Conservation (phyloP, 64 coral and sea anemone genomes). For the Pocillopora verrucosa region DNA sequence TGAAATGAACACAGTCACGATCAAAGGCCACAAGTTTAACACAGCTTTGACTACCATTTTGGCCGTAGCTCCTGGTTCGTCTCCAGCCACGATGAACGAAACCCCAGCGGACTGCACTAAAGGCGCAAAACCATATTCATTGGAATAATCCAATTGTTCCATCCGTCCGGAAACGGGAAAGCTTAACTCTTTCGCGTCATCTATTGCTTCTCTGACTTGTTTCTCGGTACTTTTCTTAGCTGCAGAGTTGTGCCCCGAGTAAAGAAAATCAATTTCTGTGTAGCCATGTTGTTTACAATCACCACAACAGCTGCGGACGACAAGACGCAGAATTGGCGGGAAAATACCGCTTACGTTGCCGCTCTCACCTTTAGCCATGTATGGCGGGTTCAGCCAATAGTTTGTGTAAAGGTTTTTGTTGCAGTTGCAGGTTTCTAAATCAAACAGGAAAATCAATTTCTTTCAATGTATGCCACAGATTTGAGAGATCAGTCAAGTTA, state of each 20-base stretch:
- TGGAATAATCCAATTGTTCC: conserved; percentile 59
- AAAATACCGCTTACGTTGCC: conserved; percentile 74
- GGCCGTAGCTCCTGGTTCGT: conserved; percentile 56
- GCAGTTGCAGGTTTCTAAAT: conserved; percentile 92
- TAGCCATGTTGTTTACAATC: conserved; percentile 52
- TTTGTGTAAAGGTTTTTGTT: conserved; percentile 73
- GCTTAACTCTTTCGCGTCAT: conserved; percentile 63
- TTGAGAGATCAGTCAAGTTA: no score
- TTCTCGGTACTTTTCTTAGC: conserved; percentile 58
- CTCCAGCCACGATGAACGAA: conserved; percentile 66
- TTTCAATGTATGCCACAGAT: not conserved
- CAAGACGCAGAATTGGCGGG: conserved; percentile 55
- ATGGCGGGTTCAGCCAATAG: conserved; percentile 86
- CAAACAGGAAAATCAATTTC: not conserved
- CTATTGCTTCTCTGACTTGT: conserved; percentile 51
- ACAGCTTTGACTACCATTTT: conserved; percentile 76
- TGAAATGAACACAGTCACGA: conserved; percentile 70
- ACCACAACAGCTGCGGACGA: conserved; percentile 66
- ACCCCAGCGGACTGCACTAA: conserved; percentile 71
- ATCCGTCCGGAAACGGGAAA: conserved; percentile 64
- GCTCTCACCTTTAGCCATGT: conserved; percentile 12
- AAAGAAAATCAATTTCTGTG: conserved; percentile 60
- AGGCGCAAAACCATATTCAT: conserved; percentile 73
- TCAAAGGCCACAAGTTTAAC: conserved; percentile 80
- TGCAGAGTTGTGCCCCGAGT: not conserved